Evolutionary conservation across 2,797 vertebrate species (phyloP), one percentile per base, ranked within the genome.

Genomic region (Knipowitschia caucasica): DNA sequence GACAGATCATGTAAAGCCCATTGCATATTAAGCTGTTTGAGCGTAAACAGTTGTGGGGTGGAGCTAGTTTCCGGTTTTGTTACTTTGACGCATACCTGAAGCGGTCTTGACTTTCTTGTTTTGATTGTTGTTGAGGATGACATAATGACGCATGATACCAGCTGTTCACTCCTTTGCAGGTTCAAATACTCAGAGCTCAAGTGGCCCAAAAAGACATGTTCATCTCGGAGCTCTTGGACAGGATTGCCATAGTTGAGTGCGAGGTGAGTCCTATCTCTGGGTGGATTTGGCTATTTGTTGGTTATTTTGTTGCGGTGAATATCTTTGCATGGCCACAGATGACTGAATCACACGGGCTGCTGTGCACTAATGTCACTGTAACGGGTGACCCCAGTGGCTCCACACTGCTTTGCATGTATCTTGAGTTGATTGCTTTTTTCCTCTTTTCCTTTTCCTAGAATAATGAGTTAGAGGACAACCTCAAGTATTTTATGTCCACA

Each of bases 381-480:
- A 45, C 50, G 39, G 53, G 53, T 52, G 25, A 71, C 18, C 3
- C 18, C 5, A 59, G 69, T 68, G 70, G 47, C 53, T 21, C 21
- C 38, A 27, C 18, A 45, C 50, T 23, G 56, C 62, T 73, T 82
- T 78, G 83, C 85, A 86, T 83, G 86, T 35, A 25, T 67, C 75
- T n/a, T 78, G 69, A 71, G 62, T 81, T 90, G 86, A 90, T 69
- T 58, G 71, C 81, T 86, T 71, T 88, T 52, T 84, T 89, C 83
- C 81, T 88, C 56, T 90, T 83, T 83, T 81, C 75, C 75, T 83
- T 86, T 85, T 82, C 76, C 78, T 78, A 99, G 96, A 99, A 98
- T 90, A 99, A 95, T 90, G 94, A 99, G 82, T 91, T 98, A 81
- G 95, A 98, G 88, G 95, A 95, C 90, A 95, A 94, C 82, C 77